Conservation (phyloP, 2,888 invertebrate species). For the Lottia gigantea region DNA sequence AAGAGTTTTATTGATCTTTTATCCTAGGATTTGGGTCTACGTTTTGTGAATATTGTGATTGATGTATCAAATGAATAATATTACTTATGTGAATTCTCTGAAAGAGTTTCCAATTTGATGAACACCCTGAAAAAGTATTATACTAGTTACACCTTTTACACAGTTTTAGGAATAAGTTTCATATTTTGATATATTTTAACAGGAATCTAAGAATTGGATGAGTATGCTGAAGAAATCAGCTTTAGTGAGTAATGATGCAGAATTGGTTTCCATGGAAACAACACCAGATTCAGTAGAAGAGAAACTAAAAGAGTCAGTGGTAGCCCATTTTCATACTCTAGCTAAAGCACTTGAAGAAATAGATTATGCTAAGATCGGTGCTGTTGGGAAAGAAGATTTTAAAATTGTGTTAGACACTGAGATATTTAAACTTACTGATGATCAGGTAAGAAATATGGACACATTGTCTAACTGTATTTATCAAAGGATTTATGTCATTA, state of each 20-base stretch:
- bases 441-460: slow-evolving; percentile 59
- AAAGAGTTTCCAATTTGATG: too few species aligned
- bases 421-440: slow-evolving; percentile 53
- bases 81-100: too few species aligned
- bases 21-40: too few species aligned
- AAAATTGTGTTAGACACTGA: slow-evolving; percentile 49
- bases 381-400: slow-evolving; percentile 54
- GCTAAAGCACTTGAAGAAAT: slow-evolving; percentile 52
- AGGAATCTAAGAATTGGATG: slow-evolving; percentile 55
- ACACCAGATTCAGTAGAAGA: slow-evolving; percentile 53
- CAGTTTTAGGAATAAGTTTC: too few species aligned
- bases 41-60: too few species aligned
- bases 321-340: slow-evolving; percentile 49
- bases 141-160: too few species aligned
- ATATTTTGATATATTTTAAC: slow-evolving; percentile 8
- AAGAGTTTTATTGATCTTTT: too few species aligned
- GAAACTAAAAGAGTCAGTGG: slow-evolving; percentile 55
- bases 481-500: too few species aligned
- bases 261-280: slow-evolving; percentile 34
- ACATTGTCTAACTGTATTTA: too few species aligned
- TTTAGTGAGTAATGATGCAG: not conserved
- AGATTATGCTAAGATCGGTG: slow-evolving; percentile 63
- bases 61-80: too few species aligned
- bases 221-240: slow-evolving; percentile 40
- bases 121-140: too few species aligned